A percentile compares a stretch with the other conserved stretches of the same genome.
Conservation (phyloP, 2,113 vertebrate genomes). For the Pyrgilauda ruficollis region DNA sequence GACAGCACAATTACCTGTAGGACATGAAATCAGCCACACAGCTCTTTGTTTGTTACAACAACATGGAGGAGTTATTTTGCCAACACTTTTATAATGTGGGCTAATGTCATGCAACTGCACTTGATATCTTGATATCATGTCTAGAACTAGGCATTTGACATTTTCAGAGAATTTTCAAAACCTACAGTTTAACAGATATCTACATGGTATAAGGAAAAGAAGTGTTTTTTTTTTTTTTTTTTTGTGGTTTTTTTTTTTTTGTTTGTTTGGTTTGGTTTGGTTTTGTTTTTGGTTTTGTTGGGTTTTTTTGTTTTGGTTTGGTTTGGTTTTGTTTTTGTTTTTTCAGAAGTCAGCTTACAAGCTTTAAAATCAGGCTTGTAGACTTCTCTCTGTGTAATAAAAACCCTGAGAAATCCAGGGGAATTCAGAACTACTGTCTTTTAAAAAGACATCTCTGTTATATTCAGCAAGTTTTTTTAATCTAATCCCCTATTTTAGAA, state of each 20-base stretch:
- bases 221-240: not conserved
- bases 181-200: not conserved
- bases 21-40: not conserved
- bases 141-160: not conserved
- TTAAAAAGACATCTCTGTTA: not conserved
- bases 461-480: not conserved
- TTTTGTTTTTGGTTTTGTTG: not conserved
- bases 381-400: not conserved
- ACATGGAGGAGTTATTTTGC: slow-evolving; percentile 32
- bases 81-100: slow-evolving; percentile 7
- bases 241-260: not conserved
- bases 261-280: no score
- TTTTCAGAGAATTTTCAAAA: not conserved
- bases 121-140: not conserved
- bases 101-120: not conserved
- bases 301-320: no score
- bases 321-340: not conserved
- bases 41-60: slow-evolving; percentile 37
- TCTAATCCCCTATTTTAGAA: not conserved
- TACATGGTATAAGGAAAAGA: not conserved
- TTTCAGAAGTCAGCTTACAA: not conserved
- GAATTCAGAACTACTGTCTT: not conserved
- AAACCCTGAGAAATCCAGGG: not conserved
- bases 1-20: not conserved
- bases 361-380: not conserved